phyloP scores from a whole-genome alignment of 2,113 vertebrate genomes.

The Cichladusa arquata region DNA sequence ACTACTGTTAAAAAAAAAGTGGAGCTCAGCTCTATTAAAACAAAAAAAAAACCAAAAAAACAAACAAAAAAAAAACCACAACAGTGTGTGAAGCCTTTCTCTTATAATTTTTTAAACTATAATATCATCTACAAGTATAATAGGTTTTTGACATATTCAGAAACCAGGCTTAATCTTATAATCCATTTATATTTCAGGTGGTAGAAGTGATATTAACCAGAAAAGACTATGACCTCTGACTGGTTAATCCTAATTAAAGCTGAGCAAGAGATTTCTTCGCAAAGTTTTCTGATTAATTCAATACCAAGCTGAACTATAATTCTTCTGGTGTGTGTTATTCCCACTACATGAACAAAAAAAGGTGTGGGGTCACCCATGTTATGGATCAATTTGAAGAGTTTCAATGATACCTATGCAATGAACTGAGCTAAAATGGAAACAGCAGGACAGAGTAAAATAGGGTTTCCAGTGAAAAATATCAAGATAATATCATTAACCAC shows the following conservation, averaged over 20 bases:
- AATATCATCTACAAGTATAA: neutral
- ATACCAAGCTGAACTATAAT: neutral
- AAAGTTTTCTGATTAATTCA: neutral
- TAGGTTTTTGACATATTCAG: neutral
- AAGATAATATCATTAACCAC: neutral
- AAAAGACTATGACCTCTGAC: neutral
- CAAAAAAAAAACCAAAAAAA: accelerated
- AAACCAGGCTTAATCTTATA: conserved; percentile 6
- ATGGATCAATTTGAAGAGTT: neutral
- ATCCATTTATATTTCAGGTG: conserved; percentile 21
- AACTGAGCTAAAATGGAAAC: neutral
- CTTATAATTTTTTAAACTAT: neutral
- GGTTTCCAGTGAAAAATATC: neutral
- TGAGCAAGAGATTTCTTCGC: neutral
- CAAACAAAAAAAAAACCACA: accelerated
- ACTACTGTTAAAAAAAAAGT: neutral
- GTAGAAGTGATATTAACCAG: neutral
- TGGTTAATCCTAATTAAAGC: conserved; percentile 42
- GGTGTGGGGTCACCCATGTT: neutral
- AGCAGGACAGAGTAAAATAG: neutral
- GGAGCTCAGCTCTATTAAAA: neutral
- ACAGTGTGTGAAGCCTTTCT: neutral
- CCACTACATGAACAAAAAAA: neutral
- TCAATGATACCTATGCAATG: neutral
- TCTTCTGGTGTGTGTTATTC: neutral